Conservation (phyloP, 1,140 invertebrate genomes). For the Drosophila albomicans region DNA sequence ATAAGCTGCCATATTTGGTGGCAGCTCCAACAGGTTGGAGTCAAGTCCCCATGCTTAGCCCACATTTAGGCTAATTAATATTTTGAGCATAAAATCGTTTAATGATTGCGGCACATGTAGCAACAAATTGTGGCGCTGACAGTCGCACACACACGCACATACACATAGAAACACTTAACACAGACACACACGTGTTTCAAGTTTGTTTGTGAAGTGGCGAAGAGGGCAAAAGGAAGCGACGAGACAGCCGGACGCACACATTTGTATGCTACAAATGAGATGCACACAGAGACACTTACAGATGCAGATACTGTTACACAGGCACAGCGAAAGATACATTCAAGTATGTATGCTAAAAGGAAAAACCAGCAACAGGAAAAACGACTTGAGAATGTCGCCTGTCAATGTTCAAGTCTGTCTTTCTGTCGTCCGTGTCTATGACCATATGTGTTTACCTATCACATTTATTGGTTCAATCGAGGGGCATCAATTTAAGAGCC, state of each 20-base stretch:
- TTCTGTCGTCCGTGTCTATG: slow-evolving; percentile 9
- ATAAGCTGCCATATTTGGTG: slow-evolving; percentile 24
- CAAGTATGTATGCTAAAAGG: slow-evolving; percentile 40
- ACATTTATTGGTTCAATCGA: slow-evolving; percentile 82
- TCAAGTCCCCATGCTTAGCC: slow-evolving; percentile 18
- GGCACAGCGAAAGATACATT: slow-evolving; percentile 37
- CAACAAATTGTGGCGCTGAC: slow-evolving; percentile 68
- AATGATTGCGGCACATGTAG: slow-evolving; percentile 67
- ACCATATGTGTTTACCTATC: slow-evolving; percentile 80
- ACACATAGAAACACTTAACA: background rate
- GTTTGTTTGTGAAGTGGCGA: slow-evolving; percentile 1
- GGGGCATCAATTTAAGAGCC: slow-evolving; percentile 77
- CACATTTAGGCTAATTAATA: slow-evolving; percentile 70
- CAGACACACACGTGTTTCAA: background rate
- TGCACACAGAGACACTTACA: slow-evolving; percentile 3
- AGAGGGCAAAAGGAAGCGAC: slow-evolving; percentile 6
- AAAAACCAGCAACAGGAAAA: slow-evolving; percentile 64
- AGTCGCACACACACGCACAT: slow-evolving; percentile 9
- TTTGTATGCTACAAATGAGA: background rate
- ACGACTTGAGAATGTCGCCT: slow-evolving; percentile 58
- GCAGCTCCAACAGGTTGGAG: slow-evolving; percentile 30
- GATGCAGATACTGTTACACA: slow-evolving; percentile 31
- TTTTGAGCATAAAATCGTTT: slow-evolving; percentile 69
- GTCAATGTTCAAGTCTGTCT: background rate
- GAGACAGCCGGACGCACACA: slow-evolving; percentile 21